A percentile compares a stretch with the other conserved stretches of the same genome.
These are phyloP conservation scores for Palloptera scutellata DNA, from an alignment of 2,888 invertebrate genomes.

Conservation along the genomic window DNA sequence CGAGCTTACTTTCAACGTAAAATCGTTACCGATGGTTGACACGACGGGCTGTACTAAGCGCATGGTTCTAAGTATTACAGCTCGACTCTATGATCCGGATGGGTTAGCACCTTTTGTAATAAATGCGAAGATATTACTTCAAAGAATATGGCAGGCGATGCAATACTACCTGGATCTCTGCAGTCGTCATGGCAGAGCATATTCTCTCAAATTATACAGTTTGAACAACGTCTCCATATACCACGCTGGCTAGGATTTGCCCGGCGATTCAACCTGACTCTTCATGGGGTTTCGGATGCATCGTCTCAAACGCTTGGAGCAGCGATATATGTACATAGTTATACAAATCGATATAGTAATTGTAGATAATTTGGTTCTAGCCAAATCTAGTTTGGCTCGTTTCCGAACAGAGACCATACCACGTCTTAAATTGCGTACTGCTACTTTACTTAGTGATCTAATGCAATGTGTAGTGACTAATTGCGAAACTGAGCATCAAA, in stretches of 20 bases:
- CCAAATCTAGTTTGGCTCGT: background rate
- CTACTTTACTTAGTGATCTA: slow-evolving; percentile 24
- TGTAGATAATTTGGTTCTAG: slow-evolving; percentile 25
- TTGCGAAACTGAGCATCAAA: slow-evolving; percentile 19
- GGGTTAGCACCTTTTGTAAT: too few relatives aligned
- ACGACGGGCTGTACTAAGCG: too few relatives aligned
- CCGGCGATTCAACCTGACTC: slow-evolving; percentile 29
- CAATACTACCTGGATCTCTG: background rate
- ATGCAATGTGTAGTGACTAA: slow-evolving; percentile 22
- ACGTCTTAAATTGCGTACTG: slow-evolving; percentile 30
- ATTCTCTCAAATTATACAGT: background rate
- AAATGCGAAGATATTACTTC: background rate
- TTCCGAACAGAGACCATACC: slow-evolving; percentile 21
- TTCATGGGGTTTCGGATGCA: too few relatives aligned
- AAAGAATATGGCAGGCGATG: too few relatives aligned
- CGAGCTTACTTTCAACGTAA: background rate
- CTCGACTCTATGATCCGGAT: background rate
- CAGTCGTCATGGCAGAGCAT: background rate
- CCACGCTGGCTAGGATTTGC: too few relatives aligned
- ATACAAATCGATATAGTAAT: slow-evolving; percentile 10
- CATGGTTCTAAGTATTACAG: slow-evolving; percentile 10
- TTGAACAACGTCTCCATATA: slow-evolving; percentile 20
- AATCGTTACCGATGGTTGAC: background rate
- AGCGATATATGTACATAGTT: slow-evolving; percentile 25
- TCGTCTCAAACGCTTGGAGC: slow-evolving; percentile 33